These are phyloP conservation scores for Eretmocerus hayati DNA, from an alignment of 2,888 invertebrate genomes.

Conservation along the genomic window DNA sequence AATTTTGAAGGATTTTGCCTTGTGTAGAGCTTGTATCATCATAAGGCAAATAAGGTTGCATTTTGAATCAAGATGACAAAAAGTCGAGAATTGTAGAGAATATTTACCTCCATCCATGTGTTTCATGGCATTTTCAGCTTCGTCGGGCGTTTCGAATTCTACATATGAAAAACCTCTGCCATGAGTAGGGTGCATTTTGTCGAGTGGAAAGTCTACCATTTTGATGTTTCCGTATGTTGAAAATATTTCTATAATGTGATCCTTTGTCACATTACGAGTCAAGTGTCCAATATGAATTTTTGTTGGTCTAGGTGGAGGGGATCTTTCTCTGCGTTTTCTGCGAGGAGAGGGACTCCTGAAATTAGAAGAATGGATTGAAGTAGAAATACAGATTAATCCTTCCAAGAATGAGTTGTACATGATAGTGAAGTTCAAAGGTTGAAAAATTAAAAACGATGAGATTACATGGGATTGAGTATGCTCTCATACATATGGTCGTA, in stretches of 20 bases:
- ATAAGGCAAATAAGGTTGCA: no score
- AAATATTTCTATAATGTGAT: conserved; percentile 87
- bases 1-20: no score
- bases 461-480: no score
- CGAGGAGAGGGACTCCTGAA: conserved; percentile 62
- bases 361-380: no score
- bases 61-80: no score
- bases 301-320: conserved; percentile 83
- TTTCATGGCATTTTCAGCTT: conserved; percentile 97
- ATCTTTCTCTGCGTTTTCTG: conserved; percentile 68
- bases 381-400: no score
- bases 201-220: conserved; percentile 81
- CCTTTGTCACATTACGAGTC: conserved; percentile 86
- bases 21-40: no score
- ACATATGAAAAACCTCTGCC: conserved; percentile 94
- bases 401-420: no score
- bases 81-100: no score
- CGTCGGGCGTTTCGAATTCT: conserved; percentile 87
- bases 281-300: conserved; percentile 91
- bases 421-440: no score
- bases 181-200: conserved; percentile 79
- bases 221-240: conserved; percentile 82
- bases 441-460: no score
- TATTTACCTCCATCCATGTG: conserved; percentile 95
- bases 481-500: no score